phyloP scores from a whole-genome alignment of 2,797 vertebrate genomes.

The Spheniscus humboldti region DNA sequence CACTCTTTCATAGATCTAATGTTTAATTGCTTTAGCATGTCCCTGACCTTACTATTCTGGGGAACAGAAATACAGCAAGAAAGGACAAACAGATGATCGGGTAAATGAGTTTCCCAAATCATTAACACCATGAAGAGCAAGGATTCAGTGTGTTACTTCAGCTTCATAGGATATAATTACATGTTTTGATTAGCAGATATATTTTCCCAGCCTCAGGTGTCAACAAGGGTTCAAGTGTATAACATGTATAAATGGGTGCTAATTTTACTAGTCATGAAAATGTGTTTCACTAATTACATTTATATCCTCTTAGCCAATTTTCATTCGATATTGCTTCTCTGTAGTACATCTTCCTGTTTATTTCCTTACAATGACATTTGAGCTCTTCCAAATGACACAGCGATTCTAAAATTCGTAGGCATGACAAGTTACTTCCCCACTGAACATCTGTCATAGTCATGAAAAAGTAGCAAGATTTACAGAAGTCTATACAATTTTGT shows the following conservation, averaged over 20 bases:
- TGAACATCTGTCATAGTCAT: background rate
- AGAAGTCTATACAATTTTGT: background rate
- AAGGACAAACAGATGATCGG: slow-evolving; percentile 26
- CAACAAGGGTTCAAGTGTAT: slow-evolving; percentile 74
- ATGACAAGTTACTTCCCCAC: background rate
- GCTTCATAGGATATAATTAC: slow-evolving; percentile 74
- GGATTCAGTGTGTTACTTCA: slow-evolving; percentile 63
- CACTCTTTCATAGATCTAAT: background rate
- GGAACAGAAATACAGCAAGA: slow-evolving; percentile 22
- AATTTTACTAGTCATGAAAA: slow-evolving; percentile 72
- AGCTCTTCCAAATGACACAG: slow-evolving; percentile 5
- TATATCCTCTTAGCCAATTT: slow-evolving; percentile 62
- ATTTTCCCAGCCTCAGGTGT: slow-evolving; percentile 73
- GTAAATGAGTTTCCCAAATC: slow-evolving; percentile 66
- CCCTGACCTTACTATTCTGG: slow-evolving; percentile 53
- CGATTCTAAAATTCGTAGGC: background rate
- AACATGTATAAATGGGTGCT: slow-evolving; percentile 71
- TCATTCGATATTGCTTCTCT: slow-evolving; percentile 24
- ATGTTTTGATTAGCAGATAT: slow-evolving; percentile 76
- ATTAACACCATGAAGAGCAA: slow-evolving; percentile 66
- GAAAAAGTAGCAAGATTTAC: background rate
- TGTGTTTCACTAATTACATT: slow-evolving; percentile 67
- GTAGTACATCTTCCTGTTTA: slow-evolving; percentile 35
- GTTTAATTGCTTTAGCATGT: slow-evolving; percentile 10
- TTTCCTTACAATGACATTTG: slow-evolving; percentile 42